phyloP scores from a whole-genome alignment of 2,113 vertebrate species.

The Charina bottae region DNA sequence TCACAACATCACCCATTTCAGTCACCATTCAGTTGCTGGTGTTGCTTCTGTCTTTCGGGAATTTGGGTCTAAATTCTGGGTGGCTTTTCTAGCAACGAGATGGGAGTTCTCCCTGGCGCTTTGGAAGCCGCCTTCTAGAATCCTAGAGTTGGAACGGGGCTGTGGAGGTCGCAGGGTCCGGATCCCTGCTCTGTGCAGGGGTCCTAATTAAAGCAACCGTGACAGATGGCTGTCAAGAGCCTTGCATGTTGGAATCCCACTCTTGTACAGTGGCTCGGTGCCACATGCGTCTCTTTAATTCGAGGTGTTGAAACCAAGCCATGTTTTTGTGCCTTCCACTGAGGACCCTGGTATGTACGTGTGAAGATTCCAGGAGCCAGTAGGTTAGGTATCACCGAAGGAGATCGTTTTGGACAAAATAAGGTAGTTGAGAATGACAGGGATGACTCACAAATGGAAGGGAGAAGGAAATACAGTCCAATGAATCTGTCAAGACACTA shows the following conservation, averaged over 20 bases:
- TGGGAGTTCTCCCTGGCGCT: neutral
- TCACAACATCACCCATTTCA: conserved; percentile 39
- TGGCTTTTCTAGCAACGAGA: conserved; percentile 20
- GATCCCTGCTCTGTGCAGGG: too few relatives aligned
- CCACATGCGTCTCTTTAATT: conserved; percentile 41
- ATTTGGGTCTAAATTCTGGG: neutral
- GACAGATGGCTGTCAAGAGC: neutral
- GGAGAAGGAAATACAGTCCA: neutral
- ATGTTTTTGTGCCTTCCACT: conserved; percentile 41
- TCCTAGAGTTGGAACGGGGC: too few relatives aligned
- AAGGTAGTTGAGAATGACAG: neutral
- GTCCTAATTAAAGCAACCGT: neutral
- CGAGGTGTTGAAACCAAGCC: neutral
- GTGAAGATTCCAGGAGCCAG: neutral
- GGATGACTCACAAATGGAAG: neutral
- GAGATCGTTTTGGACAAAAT: neutral
- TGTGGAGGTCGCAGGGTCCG: too few relatives aligned
- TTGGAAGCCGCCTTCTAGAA: too few relatives aligned
- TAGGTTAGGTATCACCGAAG: neutral
- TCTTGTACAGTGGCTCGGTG: neutral
- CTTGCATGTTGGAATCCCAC: neutral
- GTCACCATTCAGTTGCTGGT: conserved; percentile 6
- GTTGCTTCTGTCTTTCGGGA: conserved; percentile 7
- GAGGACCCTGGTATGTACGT: conserved; percentile 39
- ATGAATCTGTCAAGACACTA: neutral